Evolutionary conservation across 2,113 vertebrate genomes (phyloP), one percentile per base, ranked within the genome.

Genomic region (Hippocampus comes): DNA sequence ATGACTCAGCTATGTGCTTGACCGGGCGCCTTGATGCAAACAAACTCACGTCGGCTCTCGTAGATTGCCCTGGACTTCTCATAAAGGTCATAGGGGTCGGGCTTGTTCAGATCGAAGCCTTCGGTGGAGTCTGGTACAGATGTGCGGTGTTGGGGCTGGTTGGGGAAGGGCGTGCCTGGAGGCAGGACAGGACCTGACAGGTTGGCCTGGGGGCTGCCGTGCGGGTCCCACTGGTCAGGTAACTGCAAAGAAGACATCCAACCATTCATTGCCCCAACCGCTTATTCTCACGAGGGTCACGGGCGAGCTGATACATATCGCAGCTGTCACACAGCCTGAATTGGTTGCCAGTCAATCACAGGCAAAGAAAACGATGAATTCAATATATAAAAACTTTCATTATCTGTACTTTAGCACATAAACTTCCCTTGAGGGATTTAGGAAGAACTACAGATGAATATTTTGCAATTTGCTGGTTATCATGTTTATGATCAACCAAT

Each of bases 1-100:
- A 34, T 34, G 34, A 38, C 34, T 38, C 5, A 38, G 34, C 34
- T 46, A 15, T 46, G 14, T 46, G 43, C 14, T 46, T 46, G 43
- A 46, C 14, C 15, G 43, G 43, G 2, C 6, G 3, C 10, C 7
- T 27, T 17, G 18, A 51, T 27, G 9, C 12, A 46, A 43, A 18
- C 27, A 15, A 1, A 82, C 89, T 90, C 73, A 90, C 97, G 96
- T 90, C 97, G 95, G 94, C 97, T 99, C 94, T 99, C 97, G 82
- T 99, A 99, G 91, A 99, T 95, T 74, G 97, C 96, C 87, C 97
- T 95, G 20, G 97, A 99, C 89, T 99, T 99, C 90, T 99, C 96
- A 77, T 99, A 99, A 82, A 99, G 95, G 91, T 98, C 97, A 9
- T 99, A 99, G 2, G 97, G 97, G 87, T 99, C 97, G 12, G 97